These are phyloP conservation scores for Pomacea canaliculata DNA, from an alignment of 2,888 invertebrate species.

Conservation along the genomic window DNA sequence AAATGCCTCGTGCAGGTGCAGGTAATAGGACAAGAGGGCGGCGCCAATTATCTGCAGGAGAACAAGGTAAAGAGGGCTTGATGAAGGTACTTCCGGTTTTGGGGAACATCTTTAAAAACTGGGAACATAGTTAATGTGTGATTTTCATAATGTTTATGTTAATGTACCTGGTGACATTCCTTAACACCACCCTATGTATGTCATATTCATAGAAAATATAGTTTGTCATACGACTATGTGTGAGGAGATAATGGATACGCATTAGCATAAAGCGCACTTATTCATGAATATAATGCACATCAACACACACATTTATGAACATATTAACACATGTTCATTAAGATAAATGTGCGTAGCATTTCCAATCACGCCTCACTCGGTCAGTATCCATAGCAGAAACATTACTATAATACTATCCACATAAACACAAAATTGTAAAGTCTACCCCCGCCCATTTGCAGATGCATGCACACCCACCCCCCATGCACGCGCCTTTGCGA, in stretches of 20 bases:
- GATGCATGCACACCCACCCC: neutral
- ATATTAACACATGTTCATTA: neutral
- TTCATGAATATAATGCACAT: neutral
- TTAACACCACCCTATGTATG: no score
- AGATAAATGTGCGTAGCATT: neutral
- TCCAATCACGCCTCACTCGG: no score
- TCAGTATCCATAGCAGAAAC: no score
- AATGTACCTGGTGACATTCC: no score
- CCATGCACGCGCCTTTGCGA: neutral
- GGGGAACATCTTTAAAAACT: neutral
- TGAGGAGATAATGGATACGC: no score
- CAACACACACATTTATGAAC: neutral
- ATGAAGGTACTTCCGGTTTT: neutral
- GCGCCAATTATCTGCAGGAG: constrained; percentile 64
- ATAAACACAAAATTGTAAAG: no score
- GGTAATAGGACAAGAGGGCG: constrained; percentile 78
- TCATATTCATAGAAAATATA: no score
- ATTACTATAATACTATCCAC: no score
- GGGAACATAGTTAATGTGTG: no score
- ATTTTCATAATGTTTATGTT: neutral
- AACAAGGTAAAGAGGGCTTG: neutral
- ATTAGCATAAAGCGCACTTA: neutral
- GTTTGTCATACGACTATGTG: no score
- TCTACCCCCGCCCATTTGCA: neutral
- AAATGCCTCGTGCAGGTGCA: constrained; percentile 75